These are phyloP conservation scores for Emydura subglobosa DNA, from an alignment of 2,113 vertebrate genomes.

Conservation along the genomic window DNA sequence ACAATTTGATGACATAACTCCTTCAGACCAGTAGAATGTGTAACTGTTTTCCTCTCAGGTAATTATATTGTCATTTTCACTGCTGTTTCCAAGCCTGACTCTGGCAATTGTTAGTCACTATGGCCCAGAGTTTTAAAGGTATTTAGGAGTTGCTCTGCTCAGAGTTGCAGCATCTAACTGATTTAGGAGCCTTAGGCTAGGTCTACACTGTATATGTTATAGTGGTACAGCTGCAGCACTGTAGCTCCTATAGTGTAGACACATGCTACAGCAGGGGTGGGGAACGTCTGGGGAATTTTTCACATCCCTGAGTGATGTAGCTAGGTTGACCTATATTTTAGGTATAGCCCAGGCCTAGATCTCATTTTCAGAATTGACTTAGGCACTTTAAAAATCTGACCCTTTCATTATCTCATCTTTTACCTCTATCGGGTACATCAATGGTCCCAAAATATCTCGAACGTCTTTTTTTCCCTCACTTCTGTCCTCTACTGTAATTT, in stretches of 20 bases:
- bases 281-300: too few species aligned
- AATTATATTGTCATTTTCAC: background rate
- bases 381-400: too few species aligned
- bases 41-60: background rate
- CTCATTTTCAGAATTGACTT: too few species aligned
- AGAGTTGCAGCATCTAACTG: background rate
- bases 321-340: too few species aligned
- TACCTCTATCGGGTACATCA: background rate
- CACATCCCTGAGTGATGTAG: too few species aligned
- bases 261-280: background rate
- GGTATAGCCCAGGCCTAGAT: too few species aligned
- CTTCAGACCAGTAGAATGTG: background rate
- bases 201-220: background rate
- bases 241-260: background rate
- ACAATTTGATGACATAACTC: too few species aligned
- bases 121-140: background rate
- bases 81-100: background rate
- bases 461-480: background rate
- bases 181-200: background rate
- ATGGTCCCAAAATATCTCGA: background rate
- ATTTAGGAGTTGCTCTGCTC: background rate
- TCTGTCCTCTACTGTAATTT: background rate
- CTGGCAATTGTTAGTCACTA: background rate
- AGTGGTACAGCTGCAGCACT: background rate
- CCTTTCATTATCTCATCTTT: background rate